These are phyloP conservation scores for Cyprinodon diabolis DNA, from an alignment of 2,797 vertebrate genomes.

Conservation along the genomic window DNA sequence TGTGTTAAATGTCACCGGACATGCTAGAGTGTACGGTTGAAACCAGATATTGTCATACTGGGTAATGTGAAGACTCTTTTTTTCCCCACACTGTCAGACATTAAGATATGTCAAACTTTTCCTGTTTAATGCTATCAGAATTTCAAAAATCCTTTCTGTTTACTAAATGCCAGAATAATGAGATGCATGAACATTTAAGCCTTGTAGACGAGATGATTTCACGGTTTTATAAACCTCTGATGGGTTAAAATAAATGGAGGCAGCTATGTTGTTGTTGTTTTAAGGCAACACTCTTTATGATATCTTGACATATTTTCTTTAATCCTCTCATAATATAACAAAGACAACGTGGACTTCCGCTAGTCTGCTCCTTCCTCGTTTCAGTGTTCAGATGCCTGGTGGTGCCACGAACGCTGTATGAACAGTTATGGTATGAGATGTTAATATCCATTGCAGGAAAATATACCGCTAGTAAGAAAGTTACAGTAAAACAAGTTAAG, in stretches of 20 bases:
- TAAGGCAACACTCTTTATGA: not conserved
- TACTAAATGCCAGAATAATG: not conserved
- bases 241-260: not conserved
- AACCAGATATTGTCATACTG: not conserved
- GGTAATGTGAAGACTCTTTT: not conserved
- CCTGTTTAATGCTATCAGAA: not conserved
- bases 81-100: not conserved
- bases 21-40: not conserved
- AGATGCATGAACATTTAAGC: not conserved
- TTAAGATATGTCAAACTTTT: not conserved
- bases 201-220: not conserved
- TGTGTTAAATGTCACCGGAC: not conserved
- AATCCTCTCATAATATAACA: too few species aligned
- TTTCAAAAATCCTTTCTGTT: not conserved
- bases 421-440: not conserved
- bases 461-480: not conserved
- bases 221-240: not conserved
- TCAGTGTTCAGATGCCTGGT: too few species aligned
- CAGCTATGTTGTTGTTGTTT: not conserved
- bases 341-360: too few species aligned
- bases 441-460: not conserved
- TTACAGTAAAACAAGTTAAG: not conserved
- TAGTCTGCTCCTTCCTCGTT: too few species aligned
- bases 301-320: too few species aligned
- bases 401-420: not conserved